A percentile compares a stretch with the other conserved stretches of the same genome.
Evolutionary conservation across 2,888 invertebrate species (phyloP).

Genomic region (Drosophila neotestacea): DNA sequence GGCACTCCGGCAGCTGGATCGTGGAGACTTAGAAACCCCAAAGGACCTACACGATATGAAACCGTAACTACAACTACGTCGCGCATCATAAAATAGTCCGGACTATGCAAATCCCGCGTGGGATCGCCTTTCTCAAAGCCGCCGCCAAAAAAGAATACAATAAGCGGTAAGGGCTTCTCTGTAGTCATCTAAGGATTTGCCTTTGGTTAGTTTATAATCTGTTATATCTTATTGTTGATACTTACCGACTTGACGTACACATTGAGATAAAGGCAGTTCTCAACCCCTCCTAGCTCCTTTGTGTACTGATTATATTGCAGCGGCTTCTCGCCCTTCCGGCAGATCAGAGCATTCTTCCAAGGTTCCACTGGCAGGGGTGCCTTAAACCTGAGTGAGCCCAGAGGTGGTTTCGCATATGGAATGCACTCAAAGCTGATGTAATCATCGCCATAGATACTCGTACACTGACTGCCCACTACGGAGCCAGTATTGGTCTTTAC

Average conservation of each 20-base stretch:
- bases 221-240: background rate
- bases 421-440: conserved; percentile 80
- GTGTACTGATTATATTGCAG: conserved; percentile 80
- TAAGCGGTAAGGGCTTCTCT: conserved; percentile 76
- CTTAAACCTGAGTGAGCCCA: conserved; percentile 82
- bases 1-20: conserved; percentile 85
- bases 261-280: conserved; percentile 87
- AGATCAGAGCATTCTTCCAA: conserved; percentile 84
- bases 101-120: conserved; percentile 81
- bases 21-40: conserved; percentile 85
- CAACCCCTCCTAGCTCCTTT: conserved; percentile 84
- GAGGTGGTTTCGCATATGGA: conserved; percentile 84
- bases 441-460: conserved; percentile 62
- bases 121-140: conserved; percentile 85
- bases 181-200: conserved; percentile 45
- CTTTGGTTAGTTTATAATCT: background rate
- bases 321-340: conserved; percentile 82
- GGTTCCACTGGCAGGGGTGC: conserved; percentile 83
- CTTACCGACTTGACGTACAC: conserved; percentile 83
- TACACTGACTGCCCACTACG: conserved; percentile 72
- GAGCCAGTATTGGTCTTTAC: conserved; percentile 73
- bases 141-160: conserved; percentile 86
- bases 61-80: conserved; percentile 85
- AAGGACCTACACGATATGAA: conserved; percentile 86
- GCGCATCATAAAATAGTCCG: conserved; percentile 85